Evolutionary conservation across 2,797 vertebrate species (phyloP), one percentile per base, ranked within the genome.

Genomic region (Catharus ustulatus): DNA sequence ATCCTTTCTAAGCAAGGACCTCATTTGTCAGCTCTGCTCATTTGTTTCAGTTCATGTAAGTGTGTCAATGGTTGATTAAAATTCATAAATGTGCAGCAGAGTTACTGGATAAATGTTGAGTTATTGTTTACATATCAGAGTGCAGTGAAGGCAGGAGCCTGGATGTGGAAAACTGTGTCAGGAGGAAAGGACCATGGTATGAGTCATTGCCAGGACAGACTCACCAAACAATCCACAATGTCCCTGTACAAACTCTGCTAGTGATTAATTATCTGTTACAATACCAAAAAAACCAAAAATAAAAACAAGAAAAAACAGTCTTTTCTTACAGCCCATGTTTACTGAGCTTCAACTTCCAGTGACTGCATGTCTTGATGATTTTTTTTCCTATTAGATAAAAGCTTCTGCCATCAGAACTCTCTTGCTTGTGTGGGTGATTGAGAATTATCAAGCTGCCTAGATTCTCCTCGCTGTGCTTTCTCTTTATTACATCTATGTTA

Each of bases 31-130:
- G 80, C 84, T 91, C 89, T 13, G 54, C 77, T 96, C 91, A 88
- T 95, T 92, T 94, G 58, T 90, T 95, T 93, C 87, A 76, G 93
- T 79, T 94, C 89, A 77, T 95, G 69, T 91, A 93, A 94, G 91
- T 96, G 93, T 95, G 96, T 94, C 95, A 96, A 30, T 84, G 77
- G 86, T 79, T 96, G 90, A 86, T 95, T 97, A 95, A 96, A 97
- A 96, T 96, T 84, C 75, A 88, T 90, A 92, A 85, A 89, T 79
- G 84, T 92, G 68, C 72, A 92, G 54, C 38, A 84, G 73, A 96
- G 22, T 58, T 71, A 71, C 91, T 77, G 52, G 52, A 79, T 95
- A 94, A 92, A 92, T 14, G 61, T 92, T 93, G 78, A 95, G 90
- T 95, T 95, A 90, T 75, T 95, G 83, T 94, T 96, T 96, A 86